Conservation (phyloP, 2,888 invertebrate species). For the Lissonota sp. region DNA sequence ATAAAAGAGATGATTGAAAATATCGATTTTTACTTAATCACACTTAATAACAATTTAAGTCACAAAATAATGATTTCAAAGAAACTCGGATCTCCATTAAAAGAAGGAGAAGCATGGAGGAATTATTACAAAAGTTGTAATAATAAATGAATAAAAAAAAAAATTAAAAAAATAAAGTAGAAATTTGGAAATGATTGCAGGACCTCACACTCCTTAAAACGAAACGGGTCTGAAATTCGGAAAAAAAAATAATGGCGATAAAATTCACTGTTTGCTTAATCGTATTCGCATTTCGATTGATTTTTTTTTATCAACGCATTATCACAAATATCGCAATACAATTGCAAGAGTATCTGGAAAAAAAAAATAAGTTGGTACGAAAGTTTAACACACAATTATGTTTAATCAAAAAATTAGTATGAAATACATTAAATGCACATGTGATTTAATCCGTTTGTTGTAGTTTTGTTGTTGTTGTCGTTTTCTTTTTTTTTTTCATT, state of each 20-base stretch:
- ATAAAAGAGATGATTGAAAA: no score
- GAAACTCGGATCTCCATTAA: no score
- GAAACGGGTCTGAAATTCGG: constrained; percentile 40
- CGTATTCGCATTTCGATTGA: no score
- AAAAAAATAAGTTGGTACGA: constrained; percentile 76
- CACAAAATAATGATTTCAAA: no score
- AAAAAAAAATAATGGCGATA: constrained; percentile 34
- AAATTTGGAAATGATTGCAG: constrained; percentile 12
- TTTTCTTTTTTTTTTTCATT: constrained; percentile 68
- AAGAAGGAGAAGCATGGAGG: no score
- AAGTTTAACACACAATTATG: constrained; percentile 83
- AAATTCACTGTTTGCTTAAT: no score
- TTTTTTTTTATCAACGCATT: no score
- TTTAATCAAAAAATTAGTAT: constrained; percentile 84
- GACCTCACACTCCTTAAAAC: constrained; percentile 20
- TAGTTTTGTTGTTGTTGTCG: constrained; percentile 53
- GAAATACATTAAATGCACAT: constrained; percentile 84
- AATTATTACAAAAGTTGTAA: background rate
- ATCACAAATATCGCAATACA: background rate
- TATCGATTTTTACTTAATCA: no score
- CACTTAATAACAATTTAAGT: no score
- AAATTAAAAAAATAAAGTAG: background rate
- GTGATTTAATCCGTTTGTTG: constrained; percentile 79
- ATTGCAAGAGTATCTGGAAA: constrained; percentile 72
- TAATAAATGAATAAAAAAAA: background rate